Conservation (phyloP, 2,113 vertebrate species). For the Pholis gunnellus region DNA sequence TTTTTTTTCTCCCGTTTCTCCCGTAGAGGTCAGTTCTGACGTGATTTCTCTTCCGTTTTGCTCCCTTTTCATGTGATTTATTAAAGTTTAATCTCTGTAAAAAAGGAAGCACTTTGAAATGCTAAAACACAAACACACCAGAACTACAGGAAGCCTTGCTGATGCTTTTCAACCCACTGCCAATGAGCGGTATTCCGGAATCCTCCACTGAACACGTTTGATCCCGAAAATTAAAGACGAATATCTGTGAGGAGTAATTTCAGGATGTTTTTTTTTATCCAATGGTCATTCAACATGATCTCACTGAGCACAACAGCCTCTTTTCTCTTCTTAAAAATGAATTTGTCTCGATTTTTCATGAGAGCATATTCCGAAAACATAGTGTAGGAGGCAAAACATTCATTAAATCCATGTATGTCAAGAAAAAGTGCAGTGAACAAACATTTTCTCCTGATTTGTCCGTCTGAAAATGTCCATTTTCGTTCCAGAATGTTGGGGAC, state of each 20-base stretch:
- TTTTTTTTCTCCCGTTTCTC: not conserved
- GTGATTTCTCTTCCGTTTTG: not conserved
- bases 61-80: not conserved
- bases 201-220: slow-evolving; percentile 10
- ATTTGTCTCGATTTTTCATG: slow-evolving; percentile 29
- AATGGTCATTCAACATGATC: slow-evolving; percentile 36
- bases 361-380: slow-evolving; percentile 27
- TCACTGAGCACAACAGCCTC: slow-evolving; percentile 31
- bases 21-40: not conserved
- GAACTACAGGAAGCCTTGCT: slow-evolving; percentile 5
- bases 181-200: not conserved
- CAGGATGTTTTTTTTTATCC: slow-evolving; percentile 22
- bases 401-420: slow-evolving; percentile 34
- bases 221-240: slow-evolving; percentile 51
- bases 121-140: slow-evolving; percentile 10
- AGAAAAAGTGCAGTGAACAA: not conserved
- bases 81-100: not conserved
- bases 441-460: no score
- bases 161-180: slow-evolving; percentile 14
- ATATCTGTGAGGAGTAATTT: slow-evolving; percentile 36
- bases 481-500: no score
- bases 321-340: slow-evolving; percentile 21
- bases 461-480: no score
- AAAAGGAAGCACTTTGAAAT: slow-evolving; percentile 7
- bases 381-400: slow-evolving; percentile 44